Percentiles rank a stretch among this genome's conserved stretches.
Conservation (phyloP, 2,888 invertebrate species). For the Ischnus inquisitorius region DNA sequence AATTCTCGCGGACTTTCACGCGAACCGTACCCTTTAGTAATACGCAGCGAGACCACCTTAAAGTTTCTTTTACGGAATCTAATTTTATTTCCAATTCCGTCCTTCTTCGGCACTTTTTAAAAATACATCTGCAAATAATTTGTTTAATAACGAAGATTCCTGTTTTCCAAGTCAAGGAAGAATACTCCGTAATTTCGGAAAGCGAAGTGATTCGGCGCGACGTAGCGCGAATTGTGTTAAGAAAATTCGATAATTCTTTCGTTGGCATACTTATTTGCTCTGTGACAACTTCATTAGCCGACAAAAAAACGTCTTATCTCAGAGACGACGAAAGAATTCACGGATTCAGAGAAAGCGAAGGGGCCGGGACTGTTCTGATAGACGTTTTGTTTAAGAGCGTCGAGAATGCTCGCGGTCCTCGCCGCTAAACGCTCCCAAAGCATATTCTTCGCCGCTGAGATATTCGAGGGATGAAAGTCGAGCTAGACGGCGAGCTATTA, state of each 20-base stretch:
- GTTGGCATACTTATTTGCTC: not conserved
- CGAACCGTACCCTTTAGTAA: too few species aligned
- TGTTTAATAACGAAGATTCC: too few species aligned
- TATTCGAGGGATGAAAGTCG: slow-evolving; percentile 47
- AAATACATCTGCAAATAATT: too few species aligned
- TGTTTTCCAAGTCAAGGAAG: too few species aligned
- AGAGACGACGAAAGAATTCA: slow-evolving; percentile 44
- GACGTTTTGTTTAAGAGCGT: slow-evolving; percentile 61
- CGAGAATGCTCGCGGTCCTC: slow-evolving; percentile 41
- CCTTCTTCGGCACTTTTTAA: too few species aligned
- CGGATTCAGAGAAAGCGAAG: slow-evolving; percentile 51
- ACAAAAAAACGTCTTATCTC: slow-evolving; percentile 32
- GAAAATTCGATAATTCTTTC: not conserved
- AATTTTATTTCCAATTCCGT: too few species aligned
- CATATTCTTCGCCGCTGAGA: slow-evolving; percentile 1
- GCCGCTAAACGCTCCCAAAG: not conserved
- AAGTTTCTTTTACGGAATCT: too few species aligned
- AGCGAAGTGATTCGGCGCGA: not conserved
- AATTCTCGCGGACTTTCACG: too few species aligned
- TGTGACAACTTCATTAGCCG: slow-evolving; percentile 40
- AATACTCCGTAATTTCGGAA: not conserved
- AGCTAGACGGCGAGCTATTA: slow-evolving; percentile 61
- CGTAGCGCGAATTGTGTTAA: not conserved
- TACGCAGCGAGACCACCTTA: too few species aligned
- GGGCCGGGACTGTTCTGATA: slow-evolving; percentile 19